These are phyloP conservation scores for Drosophila arizonae DNA, from an alignment of 1,140 invertebrate genomes.

Conservation along the genomic window DNA sequence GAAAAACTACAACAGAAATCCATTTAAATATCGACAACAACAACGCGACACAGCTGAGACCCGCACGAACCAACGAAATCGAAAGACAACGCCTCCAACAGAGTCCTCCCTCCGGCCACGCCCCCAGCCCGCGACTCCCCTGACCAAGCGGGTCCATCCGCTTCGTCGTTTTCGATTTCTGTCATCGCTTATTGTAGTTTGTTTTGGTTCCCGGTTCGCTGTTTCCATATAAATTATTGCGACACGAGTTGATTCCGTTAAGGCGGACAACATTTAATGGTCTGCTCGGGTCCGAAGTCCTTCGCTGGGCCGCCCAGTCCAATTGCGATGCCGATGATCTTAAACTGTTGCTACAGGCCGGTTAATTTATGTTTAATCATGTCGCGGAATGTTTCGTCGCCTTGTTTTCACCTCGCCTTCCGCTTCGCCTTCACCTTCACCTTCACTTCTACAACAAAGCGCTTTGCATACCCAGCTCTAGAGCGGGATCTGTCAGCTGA, in stretches of 20 bases:
- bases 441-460: constrained; percentile 25
- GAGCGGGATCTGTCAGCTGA: not conserved
- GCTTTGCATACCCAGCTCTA: constrained; percentile 49
- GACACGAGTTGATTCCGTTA: constrained; percentile 63
- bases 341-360: constrained; percentile 28
- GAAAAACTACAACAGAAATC: constrained; percentile 70
- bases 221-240: constrained; percentile 72
- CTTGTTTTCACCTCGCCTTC: constrained; percentile 13
- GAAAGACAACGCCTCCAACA: constrained; percentile 47
- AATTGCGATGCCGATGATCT: constrained; percentile 36
- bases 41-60: not conserved
- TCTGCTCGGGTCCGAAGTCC: constrained; percentile 3
- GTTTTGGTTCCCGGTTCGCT: not conserved
- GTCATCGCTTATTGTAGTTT: constrained; percentile 42
- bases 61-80: constrained; percentile 24
- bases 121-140: not conserved
- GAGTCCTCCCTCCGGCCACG: not conserved
- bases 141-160: constrained; percentile 11
- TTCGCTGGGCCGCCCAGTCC: constrained; percentile 27
- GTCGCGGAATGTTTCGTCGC: constrained; percentile 53
- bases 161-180: constrained; percentile 55
- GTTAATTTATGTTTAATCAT: constrained; percentile 57
- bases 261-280: constrained; percentile 34
- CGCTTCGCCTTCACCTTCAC: not conserved
- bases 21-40: constrained; percentile 58